Base-by-base conservation (phyloP, 2,113 vertebrate genomes). In the Phyllopteryx taeniolatus region DNA sequence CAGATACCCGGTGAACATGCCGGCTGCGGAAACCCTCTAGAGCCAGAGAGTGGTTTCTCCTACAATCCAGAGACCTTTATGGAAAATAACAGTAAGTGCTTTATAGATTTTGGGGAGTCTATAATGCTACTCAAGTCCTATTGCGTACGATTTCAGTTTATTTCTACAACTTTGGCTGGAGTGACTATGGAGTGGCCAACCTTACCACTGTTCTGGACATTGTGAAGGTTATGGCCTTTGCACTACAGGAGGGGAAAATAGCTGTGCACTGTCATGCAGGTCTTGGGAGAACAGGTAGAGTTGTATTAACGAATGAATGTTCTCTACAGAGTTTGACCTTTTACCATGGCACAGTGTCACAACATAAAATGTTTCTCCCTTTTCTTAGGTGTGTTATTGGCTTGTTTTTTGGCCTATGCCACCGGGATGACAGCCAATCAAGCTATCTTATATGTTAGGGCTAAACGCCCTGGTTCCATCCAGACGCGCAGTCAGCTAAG, bases 161-260 rank as follows among this genome's bases (percentile, higher is more conserved):
- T 87, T 98, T 96, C 91, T 98, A 98, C 88, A 98, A 98, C 83
- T 98, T 95, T 68, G 95, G 94, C 60, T 97, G 96, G 96, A 94
- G 93, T 76, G 96, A 98, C 88, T 98, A 98, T 15, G 96, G 95
- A 15, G 95, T 96, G 76, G 94, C 95, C 0, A 97, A 93, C 73
- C 94, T 97, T 62, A 94, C 94, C 0, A 88, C 93, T 5, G 89
- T 98, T 64, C 91, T 98, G 42, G 96, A 98, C 77, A 97, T 98
- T 93, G 94, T 97, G 47, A 97, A 97, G 76, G 96, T 98, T 65
- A 95, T 96, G 95, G 89, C 95, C 13, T 98, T 98, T 4, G 94
- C 96, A 8, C 84, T 96, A 73, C 95, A 98, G 87, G 96, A 98
- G 80, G 96, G 96, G 60, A 97, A 95, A 82, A 88, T 95, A 20